Conservation (phyloP, 2,797 vertebrate genomes). For the Pteropus rufus region DNA sequence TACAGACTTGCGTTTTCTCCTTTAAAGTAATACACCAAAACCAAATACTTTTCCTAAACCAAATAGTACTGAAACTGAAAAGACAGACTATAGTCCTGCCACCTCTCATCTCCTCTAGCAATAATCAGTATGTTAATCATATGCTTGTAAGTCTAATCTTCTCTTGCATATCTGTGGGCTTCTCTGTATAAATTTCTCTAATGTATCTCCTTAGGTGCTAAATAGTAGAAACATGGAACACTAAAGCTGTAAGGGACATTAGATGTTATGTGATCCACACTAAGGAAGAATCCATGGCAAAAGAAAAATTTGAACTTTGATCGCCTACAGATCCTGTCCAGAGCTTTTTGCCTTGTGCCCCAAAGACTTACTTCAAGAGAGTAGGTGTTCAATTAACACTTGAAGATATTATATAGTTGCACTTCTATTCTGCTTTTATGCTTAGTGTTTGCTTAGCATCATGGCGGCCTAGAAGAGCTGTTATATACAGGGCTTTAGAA, state of each 20-base stretch:
- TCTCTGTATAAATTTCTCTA: neutral
- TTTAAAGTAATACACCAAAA: neutral
- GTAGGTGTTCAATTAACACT: neutral
- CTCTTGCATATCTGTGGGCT: neutral
- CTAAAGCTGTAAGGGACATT: neutral
- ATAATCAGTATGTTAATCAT: neutral
- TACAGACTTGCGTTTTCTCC: neutral
- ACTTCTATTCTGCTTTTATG: neutral
- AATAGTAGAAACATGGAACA: neutral
- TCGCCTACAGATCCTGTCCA: neutral
- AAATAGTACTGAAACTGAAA: neutral
- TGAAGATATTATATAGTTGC: neutral
- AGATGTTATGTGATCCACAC: neutral
- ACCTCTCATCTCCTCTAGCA: neutral
- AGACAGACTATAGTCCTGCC: neutral
- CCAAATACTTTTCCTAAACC: neutral
- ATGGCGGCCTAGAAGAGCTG: neutral
- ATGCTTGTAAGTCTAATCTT: slow-evolving; percentile 12
- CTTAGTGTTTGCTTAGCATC: neutral
- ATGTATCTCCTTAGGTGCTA: neutral
- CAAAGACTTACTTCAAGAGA: neutral
- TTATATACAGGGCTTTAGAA: neutral
- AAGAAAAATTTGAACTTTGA: neutral
- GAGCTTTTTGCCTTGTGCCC: neutral
- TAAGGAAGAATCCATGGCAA: neutral